Conservation (phyloP, 2,797 vertebrate genomes). For the Ctenopoma multispine region DNA sequence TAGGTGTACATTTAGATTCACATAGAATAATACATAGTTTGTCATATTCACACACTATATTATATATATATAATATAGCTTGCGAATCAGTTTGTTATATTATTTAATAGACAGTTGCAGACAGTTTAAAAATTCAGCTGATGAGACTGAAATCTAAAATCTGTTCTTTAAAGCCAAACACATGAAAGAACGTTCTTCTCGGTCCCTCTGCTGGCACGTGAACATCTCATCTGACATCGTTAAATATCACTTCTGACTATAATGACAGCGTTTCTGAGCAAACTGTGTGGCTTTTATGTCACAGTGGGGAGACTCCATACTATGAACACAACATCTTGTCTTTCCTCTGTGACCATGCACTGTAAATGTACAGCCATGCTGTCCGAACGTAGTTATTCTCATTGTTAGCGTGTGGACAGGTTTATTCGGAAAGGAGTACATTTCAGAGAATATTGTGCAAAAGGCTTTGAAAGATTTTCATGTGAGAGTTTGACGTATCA, state of each 20-base stretch:
- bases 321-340: constrained; percentile 43
- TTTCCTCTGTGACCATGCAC: constrained; percentile 35
- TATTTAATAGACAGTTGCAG: constrained; percentile 1
- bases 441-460: constrained; percentile 25
- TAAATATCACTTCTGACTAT: constrained; percentile 73
- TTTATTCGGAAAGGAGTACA: constrained; percentile 42
- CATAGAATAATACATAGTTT: constrained; percentile 37
- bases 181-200: constrained; percentile 58
- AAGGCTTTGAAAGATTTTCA: constrained; percentile 43
- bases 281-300: constrained; percentile 67
- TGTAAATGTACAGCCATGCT: constrained; percentile 14
- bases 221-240: constrained; percentile 67
- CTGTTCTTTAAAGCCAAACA: constrained; percentile 41
- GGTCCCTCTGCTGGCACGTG: constrained; percentile 54
- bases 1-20: constrained; percentile 32
- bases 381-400: constrained; percentile 34
- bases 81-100: neutral
- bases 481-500: constrained; percentile 13
- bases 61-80: neutral
- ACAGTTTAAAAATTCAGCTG: constrained; percentile 26
- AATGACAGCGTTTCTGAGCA: constrained; percentile 73
- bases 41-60: constrained; percentile 28
- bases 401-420: constrained; percentile 46
- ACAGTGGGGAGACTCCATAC: constrained; percentile 45
- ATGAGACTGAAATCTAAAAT: constrained; percentile 23